These are phyloP conservation scores for Actinia tenebrosa DNA, from an alignment of 64 coral and sea anemone species.

Conservation along the genomic window DNA sequence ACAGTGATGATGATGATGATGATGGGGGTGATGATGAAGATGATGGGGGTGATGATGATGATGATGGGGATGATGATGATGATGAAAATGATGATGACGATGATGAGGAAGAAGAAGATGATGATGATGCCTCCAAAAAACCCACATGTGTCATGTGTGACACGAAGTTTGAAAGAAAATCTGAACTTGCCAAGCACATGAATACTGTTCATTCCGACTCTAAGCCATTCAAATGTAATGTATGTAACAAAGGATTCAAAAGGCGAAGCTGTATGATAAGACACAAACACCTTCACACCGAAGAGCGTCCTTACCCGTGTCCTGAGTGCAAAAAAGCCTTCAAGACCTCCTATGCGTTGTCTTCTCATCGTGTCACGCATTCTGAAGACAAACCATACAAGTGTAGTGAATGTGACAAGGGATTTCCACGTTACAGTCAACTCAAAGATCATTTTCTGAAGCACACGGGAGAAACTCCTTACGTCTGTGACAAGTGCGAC, in stretches of 20 bases:
- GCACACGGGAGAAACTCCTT: constrained; percentile 21
- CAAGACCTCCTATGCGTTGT: background rate
- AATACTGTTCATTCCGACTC: background rate
- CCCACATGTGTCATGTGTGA: background rate
- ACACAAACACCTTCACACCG: background rate
- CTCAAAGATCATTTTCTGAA: constrained; percentile 20
- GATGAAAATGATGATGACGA: background rate
- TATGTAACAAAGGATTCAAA: background rate
- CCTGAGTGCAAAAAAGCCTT: background rate
- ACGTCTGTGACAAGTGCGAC: background rate
- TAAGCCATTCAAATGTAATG: constrained; percentile 22
- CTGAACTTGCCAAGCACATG: constrained; percentile 20
- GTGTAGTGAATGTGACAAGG: constrained; percentile 16
- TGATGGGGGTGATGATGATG: background rate
- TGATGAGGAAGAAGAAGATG: background rate
- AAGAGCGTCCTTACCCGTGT: constrained; percentile 14
- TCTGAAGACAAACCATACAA: constrained; percentile 26
- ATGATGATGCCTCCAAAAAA: background rate
- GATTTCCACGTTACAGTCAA: background rate
- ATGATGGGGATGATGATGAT: background rate
- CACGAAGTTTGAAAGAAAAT: background rate
- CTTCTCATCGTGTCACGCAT: background rate
- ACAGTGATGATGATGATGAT: background rate
- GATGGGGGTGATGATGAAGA: too few relatives aligned
- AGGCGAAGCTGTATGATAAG: background rate